Evolutionary conservation across 2,113 vertebrate genomes (phyloP).

Genomic region (Indri indri): DNA sequence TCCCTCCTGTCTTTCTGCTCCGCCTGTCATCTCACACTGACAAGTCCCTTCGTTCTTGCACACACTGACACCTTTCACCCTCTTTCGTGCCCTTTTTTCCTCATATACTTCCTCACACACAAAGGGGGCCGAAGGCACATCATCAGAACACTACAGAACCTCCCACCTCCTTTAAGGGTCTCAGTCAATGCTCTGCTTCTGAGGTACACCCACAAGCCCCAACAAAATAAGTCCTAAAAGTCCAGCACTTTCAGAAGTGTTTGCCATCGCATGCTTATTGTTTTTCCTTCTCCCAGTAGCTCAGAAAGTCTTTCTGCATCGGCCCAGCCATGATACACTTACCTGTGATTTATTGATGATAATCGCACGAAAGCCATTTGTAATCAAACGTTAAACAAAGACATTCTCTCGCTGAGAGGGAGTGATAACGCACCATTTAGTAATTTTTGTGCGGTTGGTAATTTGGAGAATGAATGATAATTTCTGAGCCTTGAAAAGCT

Average conservation of each 20-base stretch:
- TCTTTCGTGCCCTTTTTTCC: neutral
- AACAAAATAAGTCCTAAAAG: neutral
- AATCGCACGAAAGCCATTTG: slow-evolving; percentile 87
- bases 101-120: neutral
- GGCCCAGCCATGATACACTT: slow-evolving; percentile 72
- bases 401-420: slow-evolving; percentile 85
- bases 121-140: neutral
- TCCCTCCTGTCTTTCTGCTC: neutral
- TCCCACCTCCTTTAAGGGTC: neutral
- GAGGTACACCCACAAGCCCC: neutral
- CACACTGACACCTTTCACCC: neutral
- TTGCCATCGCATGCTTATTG: slow-evolving; percentile 42
- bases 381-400: slow-evolving; percentile 87
- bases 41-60: neutral
- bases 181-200: neutral
- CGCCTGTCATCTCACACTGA: neutral
- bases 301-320: slow-evolving; percentile 65
- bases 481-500: slow-evolving; percentile 85
- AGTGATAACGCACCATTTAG: slow-evolving; percentile 90
- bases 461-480: slow-evolving; percentile 91
- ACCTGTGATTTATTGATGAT: slow-evolving; percentile 89
- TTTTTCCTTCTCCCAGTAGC: slow-evolving; percentile 62
- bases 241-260: neutral
- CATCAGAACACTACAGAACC: neutral
- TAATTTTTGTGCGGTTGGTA: slow-evolving; percentile 87